phyloP scores from a whole-genome alignment of 2,888 invertebrate species.

The Furcula furcula region DNA sequence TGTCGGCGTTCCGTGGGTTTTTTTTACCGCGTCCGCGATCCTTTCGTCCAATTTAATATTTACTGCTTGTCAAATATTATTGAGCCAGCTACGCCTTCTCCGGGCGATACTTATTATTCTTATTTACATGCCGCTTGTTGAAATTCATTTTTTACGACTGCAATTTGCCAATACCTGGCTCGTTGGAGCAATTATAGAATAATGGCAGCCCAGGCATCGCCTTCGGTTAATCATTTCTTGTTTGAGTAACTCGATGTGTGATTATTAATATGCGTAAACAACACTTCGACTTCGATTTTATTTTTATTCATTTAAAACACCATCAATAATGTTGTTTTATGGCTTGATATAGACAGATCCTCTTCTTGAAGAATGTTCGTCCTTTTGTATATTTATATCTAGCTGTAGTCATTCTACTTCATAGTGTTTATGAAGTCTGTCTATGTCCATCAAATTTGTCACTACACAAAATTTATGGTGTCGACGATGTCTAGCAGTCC shows the following conservation, averaged over 20 bases:
- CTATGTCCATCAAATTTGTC: too few species aligned
- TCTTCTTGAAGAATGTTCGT: too few species aligned
- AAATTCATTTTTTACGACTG: conserved; percentile 53
- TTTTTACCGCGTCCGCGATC: conserved; percentile 49
- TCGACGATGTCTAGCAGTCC: too few species aligned
- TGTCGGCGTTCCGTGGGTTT: conserved; percentile 47
- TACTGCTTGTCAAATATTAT: conserved; percentile 71
- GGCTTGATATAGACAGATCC: too few species aligned
- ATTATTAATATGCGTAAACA: too few species aligned
- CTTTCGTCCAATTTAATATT: conserved; percentile 67
- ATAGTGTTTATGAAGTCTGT: too few species aligned
- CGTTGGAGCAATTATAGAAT: conserved; percentile 45
- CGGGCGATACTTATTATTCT: conserved; percentile 52
- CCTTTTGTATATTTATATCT: too few species aligned
- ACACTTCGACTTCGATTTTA: too few species aligned
- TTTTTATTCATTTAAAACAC: too few species aligned
- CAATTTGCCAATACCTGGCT: conserved; percentile 48
- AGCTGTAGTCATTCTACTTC: too few species aligned
- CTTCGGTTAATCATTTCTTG: conserved; percentile 32
- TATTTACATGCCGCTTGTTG: conserved; percentile 53
- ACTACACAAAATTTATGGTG: too few species aligned
- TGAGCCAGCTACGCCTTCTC: conserved; percentile 52
- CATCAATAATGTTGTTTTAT: too few species aligned
- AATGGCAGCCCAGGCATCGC: conserved; percentile 26
- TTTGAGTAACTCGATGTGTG: conserved; percentile 18